Evolutionary conservation across 2,113 vertebrate species (phyloP).

Genomic region (Nansenia antarctica): DNA sequence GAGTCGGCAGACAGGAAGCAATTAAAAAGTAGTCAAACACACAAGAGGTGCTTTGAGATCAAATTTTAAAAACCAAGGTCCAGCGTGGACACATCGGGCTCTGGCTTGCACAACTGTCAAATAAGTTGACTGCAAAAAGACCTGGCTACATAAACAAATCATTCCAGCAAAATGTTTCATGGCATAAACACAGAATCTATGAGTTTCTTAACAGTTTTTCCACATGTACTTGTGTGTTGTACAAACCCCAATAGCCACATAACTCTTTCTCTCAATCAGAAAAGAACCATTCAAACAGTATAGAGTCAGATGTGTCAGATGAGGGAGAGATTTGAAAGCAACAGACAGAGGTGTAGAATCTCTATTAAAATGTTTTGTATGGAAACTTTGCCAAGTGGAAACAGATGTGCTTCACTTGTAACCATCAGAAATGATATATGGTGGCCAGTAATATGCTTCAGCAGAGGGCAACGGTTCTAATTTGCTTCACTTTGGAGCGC

Average conservation of each 20-base stretch:
- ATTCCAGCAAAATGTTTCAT: slow-evolving; percentile 58
- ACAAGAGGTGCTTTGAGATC: slow-evolving; percentile 69
- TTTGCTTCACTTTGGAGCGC: slow-evolving; percentile 92
- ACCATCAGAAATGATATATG: slow-evolving; percentile 96
- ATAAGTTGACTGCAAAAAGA: slow-evolving; percentile 72
- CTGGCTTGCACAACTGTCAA: slow-evolving; percentile 82
- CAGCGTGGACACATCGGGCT: slow-evolving; percentile 48
- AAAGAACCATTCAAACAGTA: slow-evolving; percentile 37
- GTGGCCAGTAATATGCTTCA: slow-evolving; percentile 88
- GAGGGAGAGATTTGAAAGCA: slow-evolving; percentile 44
- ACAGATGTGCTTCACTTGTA: slow-evolving; percentile 92
- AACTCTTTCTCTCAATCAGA: slow-evolving; percentile 21
- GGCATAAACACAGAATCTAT: slow-evolving; percentile 58
- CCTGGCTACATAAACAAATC: slow-evolving; percentile 73
- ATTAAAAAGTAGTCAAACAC: slow-evolving; percentile 78
- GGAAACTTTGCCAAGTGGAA: slow-evolving; percentile 92
- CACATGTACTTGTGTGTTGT: neutral
- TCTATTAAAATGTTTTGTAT: slow-evolving; percentile 87
- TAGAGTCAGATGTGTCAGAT: slow-evolving; percentile 41
- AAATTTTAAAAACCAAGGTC: slow-evolving; percentile 62
- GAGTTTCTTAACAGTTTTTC: slow-evolving; percentile 12
- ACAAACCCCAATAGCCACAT: too few relatives aligned
- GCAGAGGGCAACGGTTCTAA: slow-evolving; percentile 90
- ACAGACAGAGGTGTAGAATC: slow-evolving; percentile 68
- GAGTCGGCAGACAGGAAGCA: slow-evolving; percentile 74